Evolutionary conservation across 2,113 vertebrate genomes (phyloP).

Genomic region (Spea bombifrons): DNA sequence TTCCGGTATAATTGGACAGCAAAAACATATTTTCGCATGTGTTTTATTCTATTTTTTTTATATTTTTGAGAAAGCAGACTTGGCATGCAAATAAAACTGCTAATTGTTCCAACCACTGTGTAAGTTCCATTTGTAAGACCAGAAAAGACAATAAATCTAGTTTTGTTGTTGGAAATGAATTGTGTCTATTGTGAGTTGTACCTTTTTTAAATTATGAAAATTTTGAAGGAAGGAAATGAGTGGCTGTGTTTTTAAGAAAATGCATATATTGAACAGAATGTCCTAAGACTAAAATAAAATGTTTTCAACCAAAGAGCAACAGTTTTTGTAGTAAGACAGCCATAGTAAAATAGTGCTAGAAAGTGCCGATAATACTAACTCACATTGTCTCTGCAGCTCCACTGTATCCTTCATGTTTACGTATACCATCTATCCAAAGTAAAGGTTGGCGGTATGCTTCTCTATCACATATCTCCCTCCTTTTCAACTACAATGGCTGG

Average conservation of each 20-base stretch:
- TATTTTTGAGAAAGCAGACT: slow-evolving; percentile 13
- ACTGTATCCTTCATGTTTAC: too few relatives aligned
- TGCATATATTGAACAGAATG: background rate
- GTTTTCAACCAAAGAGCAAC: background rate
- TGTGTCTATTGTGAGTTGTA: background rate
- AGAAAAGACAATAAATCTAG: slow-evolving; percentile 24
- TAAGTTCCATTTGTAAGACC: background rate
- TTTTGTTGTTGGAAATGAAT: background rate
- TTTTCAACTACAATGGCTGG: too few relatives aligned
- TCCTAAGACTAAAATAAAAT: background rate
- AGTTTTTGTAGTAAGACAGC: too few relatives aligned
- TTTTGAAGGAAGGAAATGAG: too few relatives aligned
- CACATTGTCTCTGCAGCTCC: too few relatives aligned
- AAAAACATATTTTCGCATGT: background rate
- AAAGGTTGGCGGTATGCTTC: too few relatives aligned
- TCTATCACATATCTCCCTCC: too few relatives aligned
- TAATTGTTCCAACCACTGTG: background rate
- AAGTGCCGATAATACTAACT: too few relatives aligned
- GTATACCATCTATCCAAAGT: too few relatives aligned
- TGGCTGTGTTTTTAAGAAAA: background rate
- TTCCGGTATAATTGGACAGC: background rate
- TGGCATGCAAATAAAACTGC: background rate
- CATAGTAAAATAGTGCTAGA: too few relatives aligned
- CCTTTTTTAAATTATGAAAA: too few relatives aligned
- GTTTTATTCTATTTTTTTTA: background rate